Evolutionary conservation across 2,113 vertebrate species (phyloP).

Genomic region (Uria lomvia): DNA sequence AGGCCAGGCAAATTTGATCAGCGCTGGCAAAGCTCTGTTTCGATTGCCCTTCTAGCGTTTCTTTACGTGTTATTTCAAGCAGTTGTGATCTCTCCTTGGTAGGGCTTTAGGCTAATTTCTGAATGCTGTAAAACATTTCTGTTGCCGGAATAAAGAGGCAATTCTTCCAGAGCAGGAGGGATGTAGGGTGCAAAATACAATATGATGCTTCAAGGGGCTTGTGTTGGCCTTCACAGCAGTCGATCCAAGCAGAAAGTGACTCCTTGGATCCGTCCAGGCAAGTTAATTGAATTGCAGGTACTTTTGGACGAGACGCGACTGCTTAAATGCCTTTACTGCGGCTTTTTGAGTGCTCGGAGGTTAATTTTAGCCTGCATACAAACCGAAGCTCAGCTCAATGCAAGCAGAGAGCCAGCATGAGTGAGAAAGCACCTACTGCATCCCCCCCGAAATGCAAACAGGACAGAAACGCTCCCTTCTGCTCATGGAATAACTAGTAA

Average conservation of each 20-base stretch:
- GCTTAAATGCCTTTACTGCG: neutral
- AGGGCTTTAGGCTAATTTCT: neutral
- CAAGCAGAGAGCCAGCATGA: neutral
- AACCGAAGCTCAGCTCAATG: neutral
- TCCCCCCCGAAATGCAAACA: neutral
- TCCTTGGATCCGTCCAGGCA: neutral
- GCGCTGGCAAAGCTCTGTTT: neutral
- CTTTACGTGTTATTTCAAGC: neutral
- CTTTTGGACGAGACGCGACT: neutral
- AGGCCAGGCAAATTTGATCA: neutral
- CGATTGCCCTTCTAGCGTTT: neutral
- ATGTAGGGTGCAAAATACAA: neutral
- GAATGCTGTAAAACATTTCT: fast-evolving
- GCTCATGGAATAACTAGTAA: neutral
- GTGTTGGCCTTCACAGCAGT: neutral
- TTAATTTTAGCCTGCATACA: neutral
- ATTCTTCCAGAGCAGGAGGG: neutral
- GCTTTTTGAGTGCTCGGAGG: neutral
- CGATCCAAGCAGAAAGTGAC: neutral
- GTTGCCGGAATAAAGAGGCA: neutral
- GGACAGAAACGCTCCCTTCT: neutral
- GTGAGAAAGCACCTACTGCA: neutral
- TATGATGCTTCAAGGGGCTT: neutral
- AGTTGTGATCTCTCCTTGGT: neutral
- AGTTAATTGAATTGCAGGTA: neutral